These are phyloP conservation scores for Raja brachyura DNA, from an alignment of 2,113 vertebrate species.

Conservation along the genomic window DNA sequence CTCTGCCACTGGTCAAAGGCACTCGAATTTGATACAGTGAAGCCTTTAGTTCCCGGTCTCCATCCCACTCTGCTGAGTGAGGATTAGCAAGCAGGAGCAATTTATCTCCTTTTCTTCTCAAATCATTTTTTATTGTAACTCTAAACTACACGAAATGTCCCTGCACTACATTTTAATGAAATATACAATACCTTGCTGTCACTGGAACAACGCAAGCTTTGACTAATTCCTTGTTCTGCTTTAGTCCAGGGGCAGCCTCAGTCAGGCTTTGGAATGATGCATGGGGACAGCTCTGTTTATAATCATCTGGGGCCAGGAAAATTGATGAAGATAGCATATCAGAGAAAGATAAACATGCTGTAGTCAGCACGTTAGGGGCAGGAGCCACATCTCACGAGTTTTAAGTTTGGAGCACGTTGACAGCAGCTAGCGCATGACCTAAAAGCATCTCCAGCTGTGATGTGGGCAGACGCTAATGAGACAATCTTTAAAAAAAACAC, in stretches of 20 bases:
- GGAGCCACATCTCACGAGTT: slow-evolving; percentile 54
- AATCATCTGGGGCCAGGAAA: slow-evolving; percentile 69
- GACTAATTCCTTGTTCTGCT: slow-evolving; percentile 76
- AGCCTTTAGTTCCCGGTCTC: slow-evolving; percentile 14
- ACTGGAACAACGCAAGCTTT: slow-evolving; percentile 61
- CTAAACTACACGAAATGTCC: slow-evolving; percentile 67
- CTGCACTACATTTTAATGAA: slow-evolving; percentile 90
- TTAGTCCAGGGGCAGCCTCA: slow-evolving; percentile 57
- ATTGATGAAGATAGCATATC: slow-evolving; percentile 80
- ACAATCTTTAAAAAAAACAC: slow-evolving; percentile 37
- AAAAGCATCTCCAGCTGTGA: slow-evolving; percentile 44
- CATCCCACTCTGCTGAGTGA: slow-evolving; percentile 10
- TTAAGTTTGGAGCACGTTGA: slow-evolving; percentile 46
- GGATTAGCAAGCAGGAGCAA: slow-evolving; percentile 1
- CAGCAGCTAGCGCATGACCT: slow-evolving; percentile 43
- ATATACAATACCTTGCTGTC: slow-evolving; percentile 80
- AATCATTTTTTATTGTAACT: slow-evolving; percentile 60
- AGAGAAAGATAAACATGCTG: slow-evolving; percentile 72
- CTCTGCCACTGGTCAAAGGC: slow-evolving; percentile 7
- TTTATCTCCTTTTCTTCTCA: slow-evolving; percentile 14
- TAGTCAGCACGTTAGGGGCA: slow-evolving; percentile 61
- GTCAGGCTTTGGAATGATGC: slow-evolving; percentile 69
- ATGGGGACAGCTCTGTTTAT: slow-evolving; percentile 63
- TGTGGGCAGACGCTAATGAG: slow-evolving; percentile 40
- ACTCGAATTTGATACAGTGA: slow-evolving; percentile 9